These are phyloP conservation scores for Proisotoma minuta DNA, from an alignment of 2,888 invertebrate genomes.

Conservation along the genomic window DNA sequence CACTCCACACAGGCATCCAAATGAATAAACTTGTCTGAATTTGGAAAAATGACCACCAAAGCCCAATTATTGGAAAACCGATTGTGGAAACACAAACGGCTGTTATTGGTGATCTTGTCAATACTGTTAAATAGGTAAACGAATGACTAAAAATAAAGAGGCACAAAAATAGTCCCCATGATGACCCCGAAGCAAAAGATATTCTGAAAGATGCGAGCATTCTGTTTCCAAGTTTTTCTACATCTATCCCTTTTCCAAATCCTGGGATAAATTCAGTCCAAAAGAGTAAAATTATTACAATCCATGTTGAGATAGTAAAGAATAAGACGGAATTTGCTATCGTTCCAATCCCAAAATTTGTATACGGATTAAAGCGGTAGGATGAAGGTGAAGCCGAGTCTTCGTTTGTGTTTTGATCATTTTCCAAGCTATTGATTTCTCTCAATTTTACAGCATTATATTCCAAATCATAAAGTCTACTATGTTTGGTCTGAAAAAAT, in stretches of 20 bases:
- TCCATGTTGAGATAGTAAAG: slow-evolving; percentile 36
- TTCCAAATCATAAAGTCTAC: slow-evolving; percentile 19
- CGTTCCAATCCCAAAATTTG: slow-evolving; percentile 20
- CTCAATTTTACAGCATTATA: slow-evolving; percentile 29
- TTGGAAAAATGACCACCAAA: slow-evolving; percentile 42
- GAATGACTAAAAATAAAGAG: slow-evolving; percentile 31
- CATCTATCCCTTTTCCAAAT: slow-evolving; percentile 51
- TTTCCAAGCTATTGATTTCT: slow-evolving; percentile 3
- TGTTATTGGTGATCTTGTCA: slow-evolving; percentile 29
- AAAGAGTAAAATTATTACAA: slow-evolving; percentile 42
- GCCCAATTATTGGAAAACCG: slow-evolving; percentile 30
- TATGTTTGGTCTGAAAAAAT: slow-evolving; percentile 22
- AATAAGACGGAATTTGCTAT: slow-evolving; percentile 35
- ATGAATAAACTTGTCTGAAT: slow-evolving; percentile 27
- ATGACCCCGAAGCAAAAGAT: slow-evolving; percentile 9
- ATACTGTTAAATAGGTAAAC: slow-evolving; percentile 32
- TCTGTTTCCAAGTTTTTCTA: slow-evolving; percentile 13
- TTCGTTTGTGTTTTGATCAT: neutral
- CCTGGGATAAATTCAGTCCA: slow-evolving; percentile 56
- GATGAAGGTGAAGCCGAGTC: neutral
- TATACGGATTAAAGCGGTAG: slow-evolving; percentile 25
- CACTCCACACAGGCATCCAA: slow-evolving; percentile 59
- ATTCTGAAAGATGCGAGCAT: slow-evolving; percentile 11
- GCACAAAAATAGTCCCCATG: slow-evolving; percentile 22
- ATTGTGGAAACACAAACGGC: slow-evolving; percentile 28